Percentiles rank a stretch among this genome's conserved stretches.
Conservation (phyloP, 2,797 vertebrate species). For the Avahi laniger region DNA sequence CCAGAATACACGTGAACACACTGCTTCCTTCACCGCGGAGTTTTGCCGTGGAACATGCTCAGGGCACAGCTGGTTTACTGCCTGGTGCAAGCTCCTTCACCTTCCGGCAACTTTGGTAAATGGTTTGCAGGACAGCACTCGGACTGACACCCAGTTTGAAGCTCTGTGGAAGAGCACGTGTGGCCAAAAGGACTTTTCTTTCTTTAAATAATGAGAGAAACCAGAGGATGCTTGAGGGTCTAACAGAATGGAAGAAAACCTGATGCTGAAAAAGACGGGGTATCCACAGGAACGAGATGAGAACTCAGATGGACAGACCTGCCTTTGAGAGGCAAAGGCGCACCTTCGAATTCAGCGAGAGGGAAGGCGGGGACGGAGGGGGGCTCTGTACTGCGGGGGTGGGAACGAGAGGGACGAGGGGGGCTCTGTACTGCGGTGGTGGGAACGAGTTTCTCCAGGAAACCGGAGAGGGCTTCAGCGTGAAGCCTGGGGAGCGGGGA, state of each 20-base stretch:
- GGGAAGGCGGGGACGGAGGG: rapidly evolving
- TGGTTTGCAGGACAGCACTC: not conserved
- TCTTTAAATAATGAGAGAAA: not conserved
- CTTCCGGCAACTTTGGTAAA: too few species aligned
- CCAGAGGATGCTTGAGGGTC: not conserved
- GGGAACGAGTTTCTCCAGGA: not conserved
- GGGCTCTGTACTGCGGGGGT: rapidly evolving
- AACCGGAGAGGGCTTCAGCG: not conserved
- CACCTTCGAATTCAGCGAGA: rapidly evolving
- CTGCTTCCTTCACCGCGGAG: not conserved
- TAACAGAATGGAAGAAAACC: not conserved
- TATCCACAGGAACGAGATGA: not conserved
- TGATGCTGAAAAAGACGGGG: not conserved
- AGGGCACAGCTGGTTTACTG: not conserved
- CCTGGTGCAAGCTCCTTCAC: not conserved
- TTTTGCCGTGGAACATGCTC: not conserved
- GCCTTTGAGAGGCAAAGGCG: not conserved
- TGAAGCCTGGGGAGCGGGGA: not conserved
- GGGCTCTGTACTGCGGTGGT: rapidly evolving
- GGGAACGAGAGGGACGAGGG: rapidly evolving
- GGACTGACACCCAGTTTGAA: not conserved
- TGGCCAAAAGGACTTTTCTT: not conserved
- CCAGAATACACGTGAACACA: not conserved
- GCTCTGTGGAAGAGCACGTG: not conserved
- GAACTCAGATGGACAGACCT: not conserved